These are phyloP conservation scores for Aptenodytes patagonicus DNA, from an alignment of 2,113 vertebrate species.

Conservation along the genomic window DNA sequence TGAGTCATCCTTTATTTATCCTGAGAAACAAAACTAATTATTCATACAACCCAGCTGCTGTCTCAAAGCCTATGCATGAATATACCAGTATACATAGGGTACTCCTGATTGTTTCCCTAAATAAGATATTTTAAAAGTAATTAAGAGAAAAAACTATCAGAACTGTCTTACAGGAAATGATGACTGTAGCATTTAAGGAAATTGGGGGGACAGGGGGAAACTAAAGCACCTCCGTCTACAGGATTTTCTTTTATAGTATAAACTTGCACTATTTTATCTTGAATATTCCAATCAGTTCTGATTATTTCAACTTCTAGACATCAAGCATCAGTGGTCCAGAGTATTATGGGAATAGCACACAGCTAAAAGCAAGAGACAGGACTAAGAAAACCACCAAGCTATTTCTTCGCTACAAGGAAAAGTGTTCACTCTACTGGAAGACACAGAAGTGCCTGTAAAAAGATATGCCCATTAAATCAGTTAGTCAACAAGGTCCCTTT, in stretches of 20 bases:
- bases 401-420: neutral
- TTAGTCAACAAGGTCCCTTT: neutral
- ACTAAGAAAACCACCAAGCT: accelerated
- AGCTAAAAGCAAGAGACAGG: neutral
- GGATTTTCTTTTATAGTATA: neutral
- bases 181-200: neutral
- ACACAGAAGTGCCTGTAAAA: neutral
- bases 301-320: neutral
- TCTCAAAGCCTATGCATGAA: neutral
- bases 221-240: neutral
- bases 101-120: neutral
- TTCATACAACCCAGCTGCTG: neutral
- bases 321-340: neutral
- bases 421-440: neutral
- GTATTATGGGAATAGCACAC: neutral
- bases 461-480: neutral
- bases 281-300: neutral
- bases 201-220: accelerated
- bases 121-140: neutral
- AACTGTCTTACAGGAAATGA: neutral
- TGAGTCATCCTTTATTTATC: neutral
- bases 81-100: neutral
- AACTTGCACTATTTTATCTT: neutral
- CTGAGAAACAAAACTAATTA: neutral
- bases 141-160: neutral